Base-by-base conservation (phyloP, 2,888 invertebrate genomes). In the Diaprepes abbreviatus region DNA sequence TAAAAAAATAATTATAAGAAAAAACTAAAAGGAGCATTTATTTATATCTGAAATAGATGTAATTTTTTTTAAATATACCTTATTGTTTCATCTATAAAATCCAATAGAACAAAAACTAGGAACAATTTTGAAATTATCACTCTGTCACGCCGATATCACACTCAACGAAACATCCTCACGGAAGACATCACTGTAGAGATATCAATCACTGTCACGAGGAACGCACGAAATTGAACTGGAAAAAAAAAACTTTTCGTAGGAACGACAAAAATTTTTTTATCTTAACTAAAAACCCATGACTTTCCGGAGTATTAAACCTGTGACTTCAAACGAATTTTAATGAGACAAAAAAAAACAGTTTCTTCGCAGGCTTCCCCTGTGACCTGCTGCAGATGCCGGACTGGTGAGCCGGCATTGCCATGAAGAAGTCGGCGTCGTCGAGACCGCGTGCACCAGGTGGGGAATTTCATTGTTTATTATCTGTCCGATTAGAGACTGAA, bases 381-480 rank as follows among this genome's bases (percentile, higher is more conserved):
- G 36, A 36, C 33, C 69, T 52, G 43, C 50, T 45, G 33, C 50
- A 63, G 38, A 63, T 50, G 31, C 68, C 64, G 36, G 43, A 69
- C 69, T 69, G 69, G 35, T 31, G 55, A 57, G 50, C 68, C 63
- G 68, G 57, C 36, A 21, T 31, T 57, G 63, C 48, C 68, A 57
- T 63, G 68, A 68, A 68, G 63, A 63, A 57, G 48, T 63, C 55
- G 54, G 55, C 43, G 48, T 55, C 62, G 67, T 52, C 31, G 60
- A 40, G 24, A 45, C 43, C 66, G 54, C 54, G 52, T 54, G 60
- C 45, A 24, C 40, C 58, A 45, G 63, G 68, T 68, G 68, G 68
- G 68, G 63, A 63, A 45, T 68, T 66, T 63, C 50, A 68, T 68
- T 68, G 68, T 68, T 68, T 62, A 63, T 50, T 16, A 14, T 24